Base-by-base conservation (phyloP, 2,888 invertebrate species). In the Mythimna lalbum region DNA sequence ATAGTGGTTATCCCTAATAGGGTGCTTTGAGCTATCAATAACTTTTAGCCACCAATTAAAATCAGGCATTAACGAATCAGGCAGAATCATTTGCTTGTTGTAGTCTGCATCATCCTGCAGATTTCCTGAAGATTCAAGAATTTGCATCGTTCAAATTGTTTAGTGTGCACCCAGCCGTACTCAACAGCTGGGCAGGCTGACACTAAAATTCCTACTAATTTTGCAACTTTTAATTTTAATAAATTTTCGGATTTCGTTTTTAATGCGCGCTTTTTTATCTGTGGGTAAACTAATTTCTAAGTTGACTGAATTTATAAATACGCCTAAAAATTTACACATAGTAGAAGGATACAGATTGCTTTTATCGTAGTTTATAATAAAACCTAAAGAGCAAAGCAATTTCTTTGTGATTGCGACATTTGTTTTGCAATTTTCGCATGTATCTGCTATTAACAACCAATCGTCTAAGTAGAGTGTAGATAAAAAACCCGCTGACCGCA, bases 391-490 rank as follows among this genome's bases (percentile, higher is more conserved):
- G n/a, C n/a, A 47, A 23, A 56, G 36, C 1, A 64, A 43, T 47
- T 55, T 60, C 27, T 60, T 60, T 60, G 60, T 60, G 10, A 43
- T 21, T 47, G 64, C 47, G 5, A 21, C 5, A 56, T 64, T 56
- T 12, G 10, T 56, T 31, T 49, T 65, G 21, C 31, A 56, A 17
- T 27, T 39, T 7, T 39, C 39, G n/a, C 2, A 27, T 39, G 39
- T 39, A n/a, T 43, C 14, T n/a, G n/a, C n/a, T n/a, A n/a, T n/a
- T n/a, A n/a, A 49, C 9, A 56, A 19, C 17, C 31, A 49, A 33
- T 65, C 64, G 3, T 65, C 56, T 39, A 56, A 56, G 10, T 65
- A 57, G 6, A 65, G 6, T n/a, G 47, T 65, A 33, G 56, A 65
- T 23, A 65, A 4, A 23, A 49, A 47, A 47, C 47, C 64, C 4